These are phyloP conservation scores for Ernsta delagoae DNA, from an alignment of 2,888 invertebrate species.

Conservation along the genomic window DNA sequence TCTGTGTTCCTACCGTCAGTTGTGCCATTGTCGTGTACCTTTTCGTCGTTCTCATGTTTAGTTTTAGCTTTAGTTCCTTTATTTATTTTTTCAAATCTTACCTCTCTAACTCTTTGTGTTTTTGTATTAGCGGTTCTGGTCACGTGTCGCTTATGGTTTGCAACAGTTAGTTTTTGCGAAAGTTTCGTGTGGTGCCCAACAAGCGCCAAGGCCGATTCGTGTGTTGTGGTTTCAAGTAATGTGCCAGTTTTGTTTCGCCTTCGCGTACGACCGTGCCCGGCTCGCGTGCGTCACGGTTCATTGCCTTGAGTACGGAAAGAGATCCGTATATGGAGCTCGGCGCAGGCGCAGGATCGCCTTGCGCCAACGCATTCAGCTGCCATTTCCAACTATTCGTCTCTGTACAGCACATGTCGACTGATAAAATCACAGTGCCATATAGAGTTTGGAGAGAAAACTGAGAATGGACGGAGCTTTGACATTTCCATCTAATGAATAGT, in stretches of 20 bases:
- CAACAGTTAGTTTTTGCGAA: constrained; percentile 31
- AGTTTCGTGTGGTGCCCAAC: constrained; percentile 5
- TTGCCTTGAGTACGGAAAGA: constrained; percentile 77
- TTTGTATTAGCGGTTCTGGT: constrained; percentile 27
- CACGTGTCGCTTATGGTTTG: constrained; percentile 18
- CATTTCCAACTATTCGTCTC: constrained; percentile 69
- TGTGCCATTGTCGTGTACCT: constrained; percentile 36
- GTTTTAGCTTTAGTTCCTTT: background rate
- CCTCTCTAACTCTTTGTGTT: constrained; percentile 15
- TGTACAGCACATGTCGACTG: constrained; percentile 59
- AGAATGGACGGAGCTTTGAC: constrained; percentile 37
- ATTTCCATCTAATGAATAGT: constrained; percentile 33
- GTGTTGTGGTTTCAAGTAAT: constrained; percentile 44
- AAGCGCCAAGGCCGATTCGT: constrained; percentile 17
- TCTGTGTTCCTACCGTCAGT: constrained; percentile 41
- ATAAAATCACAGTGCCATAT: constrained; percentile 40
- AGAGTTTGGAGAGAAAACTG: constrained; percentile 24
- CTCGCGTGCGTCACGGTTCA: constrained; percentile 78
- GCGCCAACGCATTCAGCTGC: constrained; percentile 71
- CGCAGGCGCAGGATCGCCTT: constrained; percentile 72
- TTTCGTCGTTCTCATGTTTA: constrained; percentile 28
- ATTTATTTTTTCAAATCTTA: background rate
- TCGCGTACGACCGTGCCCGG: constrained; percentile 51
- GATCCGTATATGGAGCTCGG: constrained; percentile 77
- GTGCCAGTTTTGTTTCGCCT: constrained; percentile 41